Percentiles rank a stretch among this genome's conserved stretches.
These are phyloP conservation scores for Trinorchestia longiramus DNA, from an alignment of 1,140 invertebrate species.

Conservation along the genomic window DNA sequence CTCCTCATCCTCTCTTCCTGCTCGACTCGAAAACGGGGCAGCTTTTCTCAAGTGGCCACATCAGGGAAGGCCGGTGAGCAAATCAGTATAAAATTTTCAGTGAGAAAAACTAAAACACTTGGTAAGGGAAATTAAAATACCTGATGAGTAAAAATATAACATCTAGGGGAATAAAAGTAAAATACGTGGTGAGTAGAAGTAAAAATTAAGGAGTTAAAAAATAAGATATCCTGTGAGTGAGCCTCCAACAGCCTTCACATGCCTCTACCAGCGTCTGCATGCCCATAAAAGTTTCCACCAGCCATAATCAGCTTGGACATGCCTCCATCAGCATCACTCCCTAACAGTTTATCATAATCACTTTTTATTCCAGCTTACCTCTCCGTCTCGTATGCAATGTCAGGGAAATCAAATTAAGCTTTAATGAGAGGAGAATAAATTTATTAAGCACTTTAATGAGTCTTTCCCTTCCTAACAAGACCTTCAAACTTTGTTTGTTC, in stretches of 20 bases:
- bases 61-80: conserved; percentile 62
- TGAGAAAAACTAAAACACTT: neutral
- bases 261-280: neutral
- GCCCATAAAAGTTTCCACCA: neutral
- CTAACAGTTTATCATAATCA: neutral
- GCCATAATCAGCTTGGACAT: neutral
- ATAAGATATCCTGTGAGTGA: too few species aligned
- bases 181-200: too few species aligned
- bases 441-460: neutral
- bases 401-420: neutral
- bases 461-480: neutral
- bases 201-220: too few species aligned
- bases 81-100: neutral
- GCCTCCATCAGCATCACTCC: neutral
- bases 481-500: neutral
- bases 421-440: neutral
- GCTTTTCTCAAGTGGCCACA: conserved; percentile 58
- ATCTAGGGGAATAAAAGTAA: too few species aligned
- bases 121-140: too few species aligned
- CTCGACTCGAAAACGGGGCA: conserved; percentile 57
- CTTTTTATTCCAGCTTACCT: neutral
- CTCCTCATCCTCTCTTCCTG: conserved; percentile 73
- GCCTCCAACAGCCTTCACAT: neutral
- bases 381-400: neutral
- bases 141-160: too few species aligned